These are phyloP conservation scores for Papilio polytes DNA, from an alignment of 1,140 invertebrate species.

Conservation along the genomic window DNA sequence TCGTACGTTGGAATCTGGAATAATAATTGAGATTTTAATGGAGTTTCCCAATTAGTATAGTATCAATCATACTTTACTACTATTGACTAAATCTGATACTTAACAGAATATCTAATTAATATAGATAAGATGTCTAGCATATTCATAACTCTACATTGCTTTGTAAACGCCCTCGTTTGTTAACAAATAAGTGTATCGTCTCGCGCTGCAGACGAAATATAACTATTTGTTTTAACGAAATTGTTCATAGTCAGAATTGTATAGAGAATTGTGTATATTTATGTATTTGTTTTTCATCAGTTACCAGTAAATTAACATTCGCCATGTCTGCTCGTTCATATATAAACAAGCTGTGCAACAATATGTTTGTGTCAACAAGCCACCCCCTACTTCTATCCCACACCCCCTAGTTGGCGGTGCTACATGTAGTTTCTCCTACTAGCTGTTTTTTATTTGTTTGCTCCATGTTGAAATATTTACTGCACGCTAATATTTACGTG, in stretches of 20 bases:
- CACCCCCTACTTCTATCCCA: neutral
- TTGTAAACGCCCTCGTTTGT: no score
- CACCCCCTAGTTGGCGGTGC: neutral
- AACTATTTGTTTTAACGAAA: neutral
- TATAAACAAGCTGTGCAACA: constrained; percentile 41
- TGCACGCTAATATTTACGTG: neutral
- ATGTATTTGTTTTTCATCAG: constrained; percentile 55
- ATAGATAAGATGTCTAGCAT: no score
- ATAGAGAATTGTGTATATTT: constrained; percentile 41
- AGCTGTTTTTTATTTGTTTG: neutral
- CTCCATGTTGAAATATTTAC: neutral
- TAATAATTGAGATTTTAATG: no score
- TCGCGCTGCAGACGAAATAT: neutral
- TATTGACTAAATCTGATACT: no score
- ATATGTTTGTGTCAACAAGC: constrained; percentile 36
- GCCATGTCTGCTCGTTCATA: constrained; percentile 47
- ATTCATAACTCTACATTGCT: no score
- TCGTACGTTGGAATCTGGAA: no score
- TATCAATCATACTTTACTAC: no score
- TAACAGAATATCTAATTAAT: no score
- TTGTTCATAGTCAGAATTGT: no score
- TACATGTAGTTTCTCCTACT: constrained; percentile 24
- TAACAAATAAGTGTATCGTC: no score
- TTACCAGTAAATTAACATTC: constrained; percentile 58
- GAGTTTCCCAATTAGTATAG: no score